Conservation (phyloP, 2,797 vertebrate genomes). For the Leucoraja ocellata region DNA sequence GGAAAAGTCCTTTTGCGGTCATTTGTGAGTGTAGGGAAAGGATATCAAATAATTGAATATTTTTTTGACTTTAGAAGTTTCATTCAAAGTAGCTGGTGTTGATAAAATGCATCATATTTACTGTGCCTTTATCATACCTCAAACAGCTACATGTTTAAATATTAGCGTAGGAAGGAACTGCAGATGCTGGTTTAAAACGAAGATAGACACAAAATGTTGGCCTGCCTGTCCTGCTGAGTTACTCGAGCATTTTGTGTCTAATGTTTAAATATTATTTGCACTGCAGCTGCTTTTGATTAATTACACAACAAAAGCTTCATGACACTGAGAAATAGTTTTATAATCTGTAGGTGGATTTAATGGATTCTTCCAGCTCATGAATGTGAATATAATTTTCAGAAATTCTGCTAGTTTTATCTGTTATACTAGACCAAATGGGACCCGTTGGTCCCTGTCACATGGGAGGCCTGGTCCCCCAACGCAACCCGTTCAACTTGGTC, state of each 20-base stretch:
- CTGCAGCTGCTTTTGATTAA: background rate
- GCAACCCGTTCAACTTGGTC: background rate
- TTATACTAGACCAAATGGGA: no score
- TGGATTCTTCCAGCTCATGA: background rate
- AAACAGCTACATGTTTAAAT: background rate
- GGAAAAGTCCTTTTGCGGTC: background rate
- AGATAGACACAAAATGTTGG: no score
- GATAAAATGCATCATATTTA: background rate
- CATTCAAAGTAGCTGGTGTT: background rate
- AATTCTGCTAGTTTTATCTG: background rate
- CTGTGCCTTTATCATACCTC: background rate
- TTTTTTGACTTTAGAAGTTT: background rate
- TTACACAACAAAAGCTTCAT: background rate
- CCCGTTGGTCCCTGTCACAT: no score
- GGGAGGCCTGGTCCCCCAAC: no score
- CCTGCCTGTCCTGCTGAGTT: no score
- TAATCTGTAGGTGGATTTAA: constrained; percentile 8
- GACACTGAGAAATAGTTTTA: background rate
- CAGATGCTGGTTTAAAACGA: no score
- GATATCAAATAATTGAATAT: background rate
- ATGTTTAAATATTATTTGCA: background rate
- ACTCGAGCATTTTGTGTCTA: no score
- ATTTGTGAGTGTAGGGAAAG: no score
- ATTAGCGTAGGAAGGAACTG: no score
- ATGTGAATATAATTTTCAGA: background rate